Evolutionary conservation across 2,888 invertebrate species (phyloP).

Genomic region (Gastracanthus pulcherrimus): DNA sequence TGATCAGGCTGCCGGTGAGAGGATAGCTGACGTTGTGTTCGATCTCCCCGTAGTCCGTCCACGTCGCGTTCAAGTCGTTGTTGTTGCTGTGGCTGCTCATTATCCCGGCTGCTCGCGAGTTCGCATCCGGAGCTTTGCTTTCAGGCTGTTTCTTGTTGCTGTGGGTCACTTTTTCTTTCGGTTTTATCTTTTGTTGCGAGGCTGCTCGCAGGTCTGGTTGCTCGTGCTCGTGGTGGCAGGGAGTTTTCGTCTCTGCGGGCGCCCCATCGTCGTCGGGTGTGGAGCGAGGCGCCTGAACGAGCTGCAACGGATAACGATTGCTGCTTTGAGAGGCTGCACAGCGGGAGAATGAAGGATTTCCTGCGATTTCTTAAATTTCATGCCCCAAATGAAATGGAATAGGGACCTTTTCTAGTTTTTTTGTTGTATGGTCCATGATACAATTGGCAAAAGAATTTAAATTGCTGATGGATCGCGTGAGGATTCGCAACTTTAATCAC

Average conservation of each 20-base stretch:
- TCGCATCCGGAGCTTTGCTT: neutral
- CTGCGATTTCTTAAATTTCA: no score
- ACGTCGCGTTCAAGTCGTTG: neutral
- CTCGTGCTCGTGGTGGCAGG: neutral
- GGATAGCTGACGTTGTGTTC: neutral
- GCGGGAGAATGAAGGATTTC: no score
- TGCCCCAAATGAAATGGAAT: no score
- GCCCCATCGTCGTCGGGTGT: slow-evolving; percentile 9
- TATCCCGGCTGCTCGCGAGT: neutral
- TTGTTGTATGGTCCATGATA: no score
- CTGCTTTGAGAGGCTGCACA: neutral
- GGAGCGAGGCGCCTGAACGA: neutral
- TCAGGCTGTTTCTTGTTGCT: neutral
- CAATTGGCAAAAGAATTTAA: no score
- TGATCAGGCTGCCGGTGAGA: slow-evolving; percentile 43
- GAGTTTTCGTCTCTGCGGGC: neutral
- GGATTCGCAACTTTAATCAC: no score
- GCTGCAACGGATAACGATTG: neutral
- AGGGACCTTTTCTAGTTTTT: no score
- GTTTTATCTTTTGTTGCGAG: slow-evolving; percentile 40
- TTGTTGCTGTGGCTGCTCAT: neutral
- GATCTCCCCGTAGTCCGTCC: slow-evolving; percentile 19
- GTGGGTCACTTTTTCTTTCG: neutral
- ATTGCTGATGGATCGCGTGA: no score
- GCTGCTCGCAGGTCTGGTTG: neutral